Evolutionary conservation across 2,113 vertebrate species (phyloP), one percentile per base, ranked within the genome.

Genomic region (Triplophysa tibetana): DNA sequence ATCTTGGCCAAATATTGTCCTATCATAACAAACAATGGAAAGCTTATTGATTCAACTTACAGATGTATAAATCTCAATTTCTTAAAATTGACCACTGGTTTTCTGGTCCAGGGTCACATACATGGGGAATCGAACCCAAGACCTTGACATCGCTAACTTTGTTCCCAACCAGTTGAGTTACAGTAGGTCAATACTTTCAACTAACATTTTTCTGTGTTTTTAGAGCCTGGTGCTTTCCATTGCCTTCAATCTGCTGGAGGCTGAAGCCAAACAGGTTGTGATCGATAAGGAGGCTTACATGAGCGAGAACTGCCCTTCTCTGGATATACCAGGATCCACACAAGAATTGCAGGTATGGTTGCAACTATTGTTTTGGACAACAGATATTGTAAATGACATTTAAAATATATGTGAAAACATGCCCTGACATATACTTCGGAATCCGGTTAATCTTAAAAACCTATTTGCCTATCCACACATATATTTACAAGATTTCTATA

Each of bases 201-300:
- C 43, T 45, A 45, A 45, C 43, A 11, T 9, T 62, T 8, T 66
- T 26, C 4, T 85, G n/a, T 33, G 64, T 41, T 52, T 82, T 2
- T 89, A 98, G 97, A 98, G 97, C 82, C 82, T 97, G 88, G 93
- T 98, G 89, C 96, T 98, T 45, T 94, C 95, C 90, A 94, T 97
- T 0, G 97, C 95, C 6, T 94, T 77, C 78, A 66, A 21, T 0
- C 91, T 95, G 89, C 86, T 96, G 67, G 95, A 96, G 83, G 93
- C 92, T 78, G 97, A 98, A 88, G 75, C 83, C 41, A 70, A 77
- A 13, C 93, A 95, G 45, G 82, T 87, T 0, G 88, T 88, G 50
- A 80, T 63, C 0, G 92, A 95, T 74, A 98, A 96, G 83, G 90
- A 93, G 75, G 83, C 87, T 62, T 95, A 97, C 86, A 89, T 98